Evolutionary conservation across 1,140 invertebrate species (phyloP).

Genomic region (Papilio xuthus): DNA sequence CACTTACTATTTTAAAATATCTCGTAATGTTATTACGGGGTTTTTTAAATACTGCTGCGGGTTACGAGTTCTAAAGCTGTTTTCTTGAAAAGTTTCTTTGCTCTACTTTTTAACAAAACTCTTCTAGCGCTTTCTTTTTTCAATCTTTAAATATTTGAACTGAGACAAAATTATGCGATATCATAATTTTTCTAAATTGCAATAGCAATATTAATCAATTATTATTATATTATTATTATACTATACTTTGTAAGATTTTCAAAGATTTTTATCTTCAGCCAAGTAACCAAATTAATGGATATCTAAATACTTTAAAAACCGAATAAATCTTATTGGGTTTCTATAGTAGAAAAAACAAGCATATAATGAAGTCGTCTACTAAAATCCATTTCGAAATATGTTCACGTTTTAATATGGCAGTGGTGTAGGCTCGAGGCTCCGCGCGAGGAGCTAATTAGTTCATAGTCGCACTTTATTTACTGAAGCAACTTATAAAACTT

Average conservation of each 20-base stretch:
- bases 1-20: no score
- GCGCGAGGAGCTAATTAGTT: conserved; percentile 27
- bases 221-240: no score
- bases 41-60: no score
- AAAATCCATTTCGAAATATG: neutral
- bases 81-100: neutral
- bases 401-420: neutral
- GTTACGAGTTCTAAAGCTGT: neutral
- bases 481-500: conserved; percentile 16
- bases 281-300: no score
- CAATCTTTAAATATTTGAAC: no score
- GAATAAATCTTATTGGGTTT: neutral
- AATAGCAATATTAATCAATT: no score
- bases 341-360: neutral
- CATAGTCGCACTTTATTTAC: conserved; percentile 25
- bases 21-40: no score
- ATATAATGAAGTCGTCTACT: neutral
- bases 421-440: neutral
- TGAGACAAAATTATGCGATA: no score
- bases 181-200: no score
- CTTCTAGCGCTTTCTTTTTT: no score
- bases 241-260: no score
- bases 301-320: neutral
- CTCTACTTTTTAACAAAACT: neutral
- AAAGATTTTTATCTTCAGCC: no score